These are phyloP conservation scores for Paramormyrops kingsleyae DNA, from an alignment of 2,113 vertebrate species.

Conservation along the genomic window DNA sequence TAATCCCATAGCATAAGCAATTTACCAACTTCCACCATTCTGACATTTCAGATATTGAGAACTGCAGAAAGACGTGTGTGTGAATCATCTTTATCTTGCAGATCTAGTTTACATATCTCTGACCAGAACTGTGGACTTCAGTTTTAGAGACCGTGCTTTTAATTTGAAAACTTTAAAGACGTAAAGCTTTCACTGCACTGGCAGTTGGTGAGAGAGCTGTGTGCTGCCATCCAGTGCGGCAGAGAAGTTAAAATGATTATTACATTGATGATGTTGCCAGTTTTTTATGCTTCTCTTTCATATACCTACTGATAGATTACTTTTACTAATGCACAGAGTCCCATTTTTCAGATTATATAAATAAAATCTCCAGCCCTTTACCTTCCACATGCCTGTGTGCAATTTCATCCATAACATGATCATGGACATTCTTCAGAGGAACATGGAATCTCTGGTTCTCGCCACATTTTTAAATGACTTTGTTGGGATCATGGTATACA, in stretches of 20 bases:
- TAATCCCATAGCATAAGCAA: too few relatives aligned
- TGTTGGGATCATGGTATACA: not conserved
- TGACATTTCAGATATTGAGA: too few relatives aligned
- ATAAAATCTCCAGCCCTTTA: not conserved
- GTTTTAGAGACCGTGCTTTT: too few relatives aligned
- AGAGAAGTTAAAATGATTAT: not conserved
- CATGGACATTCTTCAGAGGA: not conserved
- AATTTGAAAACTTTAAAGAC: too few relatives aligned
- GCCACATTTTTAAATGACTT: not conserved
- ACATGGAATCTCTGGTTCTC: not conserved
- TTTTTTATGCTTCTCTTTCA: not conserved
- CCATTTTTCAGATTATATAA: not conserved
- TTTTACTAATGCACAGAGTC: not conserved
- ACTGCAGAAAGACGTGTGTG: too few relatives aligned
- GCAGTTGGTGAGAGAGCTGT: too few relatives aligned
- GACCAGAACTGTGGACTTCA: not conserved
- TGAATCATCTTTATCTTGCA: too few relatives aligned
- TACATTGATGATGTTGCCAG: not conserved
- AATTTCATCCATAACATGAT: not conserved
- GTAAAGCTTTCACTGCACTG: too few relatives aligned
- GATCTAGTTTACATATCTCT: not conserved
- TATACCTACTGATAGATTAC: not conserved
- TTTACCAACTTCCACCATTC: too few relatives aligned
- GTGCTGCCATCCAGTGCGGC: too few relatives aligned
- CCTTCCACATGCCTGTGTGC: not conserved